phyloP scores from a whole-genome alignment of 2,888 invertebrate species.

The Sminthurides aquaticus region DNA sequence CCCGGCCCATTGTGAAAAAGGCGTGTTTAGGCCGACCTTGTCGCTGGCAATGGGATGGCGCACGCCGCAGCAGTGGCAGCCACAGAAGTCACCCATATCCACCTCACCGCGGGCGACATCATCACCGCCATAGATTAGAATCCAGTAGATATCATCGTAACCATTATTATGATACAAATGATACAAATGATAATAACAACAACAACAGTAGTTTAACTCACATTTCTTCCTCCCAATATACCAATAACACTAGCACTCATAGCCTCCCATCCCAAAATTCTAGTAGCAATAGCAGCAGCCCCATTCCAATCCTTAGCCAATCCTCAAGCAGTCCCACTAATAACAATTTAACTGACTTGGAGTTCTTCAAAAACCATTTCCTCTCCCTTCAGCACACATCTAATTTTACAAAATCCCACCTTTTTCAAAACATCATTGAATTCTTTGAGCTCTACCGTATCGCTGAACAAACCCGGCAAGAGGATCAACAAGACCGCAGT shows the following conservation, averaged over 20 bases:
- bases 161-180: neutral
- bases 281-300: neutral
- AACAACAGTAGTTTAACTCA: neutral
- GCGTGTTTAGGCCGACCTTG: constrained; percentile 67
- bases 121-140: neutral
- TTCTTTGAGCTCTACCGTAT: neutral
- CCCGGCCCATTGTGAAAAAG: constrained; percentile 69
- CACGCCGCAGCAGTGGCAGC: constrained; percentile 55
- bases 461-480: neutral
- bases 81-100: too few relatives aligned
- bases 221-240: neutral
- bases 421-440: neutral
- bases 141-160: neutral
- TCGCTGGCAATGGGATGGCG: neutral
- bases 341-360: neutral
- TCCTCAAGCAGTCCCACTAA: neutral
- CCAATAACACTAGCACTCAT: neutral
- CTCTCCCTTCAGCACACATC: neutral
- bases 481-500: too few relatives aligned
- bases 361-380: constrained; percentile 2
- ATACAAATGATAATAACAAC: neutral
- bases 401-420: neutral
- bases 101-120: neutral
- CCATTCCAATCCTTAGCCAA: neutral
- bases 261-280: neutral